Evolutionary conservation across 1,140 invertebrate genomes (phyloP).

Genomic region (Samia ricini): DNA sequence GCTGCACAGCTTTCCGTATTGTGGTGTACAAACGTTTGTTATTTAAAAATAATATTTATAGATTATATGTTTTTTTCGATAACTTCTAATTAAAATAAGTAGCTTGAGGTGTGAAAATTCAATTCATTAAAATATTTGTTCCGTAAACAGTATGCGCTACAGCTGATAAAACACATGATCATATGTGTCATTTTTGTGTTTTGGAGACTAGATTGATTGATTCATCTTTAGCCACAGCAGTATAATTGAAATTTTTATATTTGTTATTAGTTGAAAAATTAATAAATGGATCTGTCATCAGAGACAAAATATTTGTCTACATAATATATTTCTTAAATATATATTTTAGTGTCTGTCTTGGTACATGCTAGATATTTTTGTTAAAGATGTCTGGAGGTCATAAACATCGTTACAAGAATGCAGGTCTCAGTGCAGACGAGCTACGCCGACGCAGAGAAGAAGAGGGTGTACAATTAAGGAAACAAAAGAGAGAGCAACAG

Average conservation of each 20-base stretch:
- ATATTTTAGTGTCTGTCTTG: no score
- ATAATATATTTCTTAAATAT: no score
- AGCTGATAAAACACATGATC: background rate
- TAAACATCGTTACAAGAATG: conserved; percentile 97
- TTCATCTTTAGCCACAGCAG: no score
- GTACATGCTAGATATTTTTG: background rate
- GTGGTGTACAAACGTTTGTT: background rate
- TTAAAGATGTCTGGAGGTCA: conserved; percentile 88
- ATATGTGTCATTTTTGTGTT: background rate
- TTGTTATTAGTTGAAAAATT: no score
- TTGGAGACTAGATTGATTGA: no score
- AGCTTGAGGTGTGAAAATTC: background rate
- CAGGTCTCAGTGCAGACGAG: conserved; percentile 94
- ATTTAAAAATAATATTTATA: background rate
- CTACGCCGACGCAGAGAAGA: conserved; percentile 94
- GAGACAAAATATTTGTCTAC: no score
- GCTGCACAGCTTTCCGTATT: background rate
- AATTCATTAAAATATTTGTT: background rate
- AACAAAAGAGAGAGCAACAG: conserved; percentile 96
- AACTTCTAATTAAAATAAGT: background rate
- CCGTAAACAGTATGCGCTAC: background rate
- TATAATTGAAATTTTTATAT: no score
- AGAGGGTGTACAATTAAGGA: conserved; percentile 96
- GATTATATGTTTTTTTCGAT: background rate
- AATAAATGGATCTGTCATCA: no score